These are phyloP conservation scores for Eucera pruinosa DNA, from an alignment of 2,888 invertebrate species.

Conservation along the genomic window DNA sequence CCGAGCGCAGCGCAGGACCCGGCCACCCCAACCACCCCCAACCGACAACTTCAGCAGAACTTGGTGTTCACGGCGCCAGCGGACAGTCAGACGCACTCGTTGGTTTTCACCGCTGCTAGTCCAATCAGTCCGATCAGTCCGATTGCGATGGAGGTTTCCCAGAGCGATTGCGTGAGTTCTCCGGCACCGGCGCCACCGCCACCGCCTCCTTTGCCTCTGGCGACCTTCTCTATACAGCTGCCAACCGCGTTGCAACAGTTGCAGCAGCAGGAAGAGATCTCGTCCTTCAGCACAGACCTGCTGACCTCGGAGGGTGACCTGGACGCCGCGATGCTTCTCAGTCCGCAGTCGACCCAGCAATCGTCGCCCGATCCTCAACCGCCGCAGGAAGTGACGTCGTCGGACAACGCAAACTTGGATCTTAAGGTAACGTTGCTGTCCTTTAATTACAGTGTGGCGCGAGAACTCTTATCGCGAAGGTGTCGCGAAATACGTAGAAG, in stretches of 20 bases:
- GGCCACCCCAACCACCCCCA: constrained; percentile 86
- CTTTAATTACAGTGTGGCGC: too few relatives aligned
- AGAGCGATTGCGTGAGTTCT: constrained; percentile 79
- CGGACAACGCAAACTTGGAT: constrained; percentile 81
- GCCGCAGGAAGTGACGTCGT: constrained; percentile 82
- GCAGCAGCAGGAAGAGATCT: constrained; percentile 77
- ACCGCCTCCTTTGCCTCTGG: constrained; percentile 83
- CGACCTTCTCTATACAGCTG: constrained; percentile 82
- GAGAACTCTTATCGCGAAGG: too few relatives aligned
- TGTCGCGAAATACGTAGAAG: too few relatives aligned
- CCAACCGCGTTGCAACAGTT: constrained; percentile 78
- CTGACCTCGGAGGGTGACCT: constrained; percentile 83
- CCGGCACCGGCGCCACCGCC: constrained; percentile 78
- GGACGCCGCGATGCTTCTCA: constrained; percentile 82
- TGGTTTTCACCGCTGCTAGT: constrained; percentile 78
- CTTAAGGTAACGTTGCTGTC: too few relatives aligned
- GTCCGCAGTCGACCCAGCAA: constrained; percentile 79
- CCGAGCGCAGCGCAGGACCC: constrained; percentile 93
- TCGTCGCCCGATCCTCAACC: constrained; percentile 82
- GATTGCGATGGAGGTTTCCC: constrained; percentile 80
- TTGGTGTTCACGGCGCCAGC: constrained; percentile 81
- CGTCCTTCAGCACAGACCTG: constrained; percentile 78
- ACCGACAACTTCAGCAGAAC: constrained; percentile 82
- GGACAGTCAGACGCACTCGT: constrained; percentile 79
- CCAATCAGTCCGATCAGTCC: constrained; percentile 80